Evolutionary conservation across 2,797 vertebrate species (phyloP), one percentile per base, ranked within the genome.

Genomic region (Danio kyathit): DNA sequence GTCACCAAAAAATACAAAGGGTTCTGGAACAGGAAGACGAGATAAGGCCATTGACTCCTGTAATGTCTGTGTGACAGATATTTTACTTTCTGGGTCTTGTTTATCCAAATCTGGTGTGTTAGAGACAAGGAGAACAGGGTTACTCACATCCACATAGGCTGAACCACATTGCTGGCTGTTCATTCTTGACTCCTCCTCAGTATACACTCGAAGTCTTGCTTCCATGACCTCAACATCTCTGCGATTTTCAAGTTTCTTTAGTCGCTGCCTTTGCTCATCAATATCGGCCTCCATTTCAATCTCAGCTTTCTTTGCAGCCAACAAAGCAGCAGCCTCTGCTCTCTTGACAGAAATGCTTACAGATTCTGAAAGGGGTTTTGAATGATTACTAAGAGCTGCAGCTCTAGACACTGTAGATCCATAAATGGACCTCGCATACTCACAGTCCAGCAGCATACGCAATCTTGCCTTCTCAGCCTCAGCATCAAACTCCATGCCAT

Each of bases 1-100:
- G 3, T 88, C 82, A 14, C 85, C 88, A 8, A 5, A 61, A 51
- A 88, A 89, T 2, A 86, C 10, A 41, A 11, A 5, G 6, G 38
- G 60, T 14, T 63, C 38, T 7, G 59, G 21, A 29, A 14, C 29
- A 1, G 21, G 29, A 29, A 61, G 29, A 7, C 6, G 19, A 21
- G 11, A 29, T 40, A 40, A 5, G 11, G 13, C 11, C 2, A 40
- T 7, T 29, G 51, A 54, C 12, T 48, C 76, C 40, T 44, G 63
- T 7, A n/a, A n/a, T n/a, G n/a, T n/a, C n/a, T n/a, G n/a, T n/a
- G n/a, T n/a, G n/a, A n/a, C n/a, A n/a, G n/a, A n/a, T n/a, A n/a
- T n/a, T n/a, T n/a, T n/a, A n/a, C n/a, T n/a, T n/a, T n/a, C n/a
- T n/a, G n/a, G n/a, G n/a, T n/a, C n/a, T n/a, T n/a, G n/a, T n/a